These are phyloP conservation scores for Cremastinae sp. DNA, from an alignment of 2,888 invertebrate genomes.

Conservation along the genomic window DNA sequence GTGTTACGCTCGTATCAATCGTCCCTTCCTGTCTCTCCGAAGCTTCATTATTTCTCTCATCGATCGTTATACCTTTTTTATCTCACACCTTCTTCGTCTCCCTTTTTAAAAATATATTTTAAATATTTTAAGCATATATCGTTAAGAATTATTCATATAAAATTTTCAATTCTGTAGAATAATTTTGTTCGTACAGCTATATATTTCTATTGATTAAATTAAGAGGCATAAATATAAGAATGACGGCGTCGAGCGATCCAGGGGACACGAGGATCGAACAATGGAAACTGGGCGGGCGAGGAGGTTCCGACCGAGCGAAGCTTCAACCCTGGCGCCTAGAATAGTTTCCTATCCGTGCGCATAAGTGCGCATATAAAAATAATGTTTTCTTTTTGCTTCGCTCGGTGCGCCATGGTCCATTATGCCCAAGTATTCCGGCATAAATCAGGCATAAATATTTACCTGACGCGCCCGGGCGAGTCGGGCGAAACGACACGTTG, in stretches of 20 bases:
- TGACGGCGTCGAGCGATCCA: constrained; percentile 67
- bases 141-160: too few relatives aligned
- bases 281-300: constrained; percentile 21
- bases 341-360: constrained; percentile 14
- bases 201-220: constrained; percentile 68
- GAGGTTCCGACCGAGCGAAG: constrained; percentile 19
- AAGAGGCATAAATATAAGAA: constrained; percentile 71
- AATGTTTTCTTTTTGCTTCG: constrained; percentile 41
- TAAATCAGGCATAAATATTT: constrained; percentile 73
- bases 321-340: constrained; percentile 58
- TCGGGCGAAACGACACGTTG: constrained; percentile 45
- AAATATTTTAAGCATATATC: too few relatives aligned
- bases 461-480: constrained; percentile 60
- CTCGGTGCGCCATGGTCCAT: constrained; percentile 40
- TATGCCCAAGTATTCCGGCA: constrained; percentile 61
- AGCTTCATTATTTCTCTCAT: constrained; percentile 35
- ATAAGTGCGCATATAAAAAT: constrained; percentile 6
- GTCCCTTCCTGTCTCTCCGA: constrained; percentile 37
- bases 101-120: too few relatives aligned
- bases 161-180: too few relatives aligned
- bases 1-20: constrained; percentile 57
- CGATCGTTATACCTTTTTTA: background rate
- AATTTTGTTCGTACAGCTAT: too few relatives aligned
- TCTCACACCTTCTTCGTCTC: background rate
- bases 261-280: constrained; percentile 57